Percentiles rank a stretch among this genome's conserved stretches.
Conservation (phyloP, 2,113 vertebrate species). For the Hypocryptadius cinnamomeus region DNA sequence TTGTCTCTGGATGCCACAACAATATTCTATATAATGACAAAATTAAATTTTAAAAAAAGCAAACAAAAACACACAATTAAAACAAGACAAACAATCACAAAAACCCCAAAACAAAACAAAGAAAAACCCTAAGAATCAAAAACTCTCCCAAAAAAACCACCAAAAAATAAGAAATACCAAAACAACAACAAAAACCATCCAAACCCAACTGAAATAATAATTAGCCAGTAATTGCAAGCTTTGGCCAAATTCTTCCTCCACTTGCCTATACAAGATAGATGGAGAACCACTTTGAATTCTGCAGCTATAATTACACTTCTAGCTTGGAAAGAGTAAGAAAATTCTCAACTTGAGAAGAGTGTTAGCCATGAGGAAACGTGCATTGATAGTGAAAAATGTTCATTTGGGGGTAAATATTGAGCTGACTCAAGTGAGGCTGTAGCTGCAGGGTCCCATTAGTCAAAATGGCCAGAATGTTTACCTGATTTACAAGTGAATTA, state of each 20-base stretch:
- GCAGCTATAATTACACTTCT: background rate
- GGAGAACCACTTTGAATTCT: background rate
- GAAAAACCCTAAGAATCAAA: background rate
- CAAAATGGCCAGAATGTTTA: background rate
- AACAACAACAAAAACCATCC: background rate
- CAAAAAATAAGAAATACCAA: background rate
- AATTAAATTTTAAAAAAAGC: background rate
- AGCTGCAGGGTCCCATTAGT: background rate
- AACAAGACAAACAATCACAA: accelerated
- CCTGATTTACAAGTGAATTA: background rate
- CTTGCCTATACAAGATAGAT: background rate
- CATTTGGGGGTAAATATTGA: background rate
- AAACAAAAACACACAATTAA: background rate
- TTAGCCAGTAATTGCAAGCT: background rate
- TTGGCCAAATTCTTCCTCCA: background rate
- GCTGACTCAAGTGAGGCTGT: background rate
- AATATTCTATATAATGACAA: background rate
- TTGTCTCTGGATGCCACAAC: background rate
- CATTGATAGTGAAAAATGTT: background rate
- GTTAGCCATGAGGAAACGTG: background rate
- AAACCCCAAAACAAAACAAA: background rate
- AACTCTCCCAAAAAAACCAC: background rate
- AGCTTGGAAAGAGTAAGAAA: background rate
- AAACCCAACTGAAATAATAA: background rate
- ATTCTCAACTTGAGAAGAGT: background rate